These are phyloP conservation scores for Matsumurasca onukii DNA, from an alignment of 1,140 invertebrate species.

Conservation along the genomic window DNA sequence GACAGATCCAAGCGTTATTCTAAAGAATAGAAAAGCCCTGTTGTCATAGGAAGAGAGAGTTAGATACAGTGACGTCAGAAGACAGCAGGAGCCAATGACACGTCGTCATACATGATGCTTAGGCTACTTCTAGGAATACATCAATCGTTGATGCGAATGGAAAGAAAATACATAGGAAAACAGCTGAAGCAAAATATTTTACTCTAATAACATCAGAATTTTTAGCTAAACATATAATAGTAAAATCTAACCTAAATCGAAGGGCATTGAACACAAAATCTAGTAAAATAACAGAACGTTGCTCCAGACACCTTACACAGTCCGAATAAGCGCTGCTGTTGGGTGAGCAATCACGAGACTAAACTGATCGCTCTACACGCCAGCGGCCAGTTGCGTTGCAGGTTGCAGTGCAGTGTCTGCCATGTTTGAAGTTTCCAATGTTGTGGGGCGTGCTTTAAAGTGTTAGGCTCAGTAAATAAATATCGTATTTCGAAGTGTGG, in stretches of 20 bases:
- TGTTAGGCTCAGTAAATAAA: conserved; percentile 15
- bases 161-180: no score
- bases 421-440: conserved; percentile 34
- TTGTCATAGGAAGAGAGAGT: conserved; percentile 30
- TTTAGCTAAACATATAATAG: no score
- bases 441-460: conserved; percentile 32
- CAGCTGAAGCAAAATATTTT: neutral
- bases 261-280: no score
- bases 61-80: conserved; percentile 31
- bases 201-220: no score
- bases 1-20: no score
- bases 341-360: conserved; percentile 18
- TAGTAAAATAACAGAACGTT: no score
- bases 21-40: conserved; percentile 27
- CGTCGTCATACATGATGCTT: conserved; percentile 30
- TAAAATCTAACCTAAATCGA: no score
- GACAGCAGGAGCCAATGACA: conserved; percentile 35
- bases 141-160: no score
- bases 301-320: conserved; percentile 4
- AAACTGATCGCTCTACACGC: conserved; percentile 27
- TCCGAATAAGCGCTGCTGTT: conserved; percentile 27
- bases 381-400: no score
- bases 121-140: conserved; percentile 7
- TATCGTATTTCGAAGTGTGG: neutral
- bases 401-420: conserved; percentile 34